These are phyloP conservation scores for Acleris cristana DNA, from an alignment of 2,888 invertebrate genomes.

Conservation along the genomic window DNA sequence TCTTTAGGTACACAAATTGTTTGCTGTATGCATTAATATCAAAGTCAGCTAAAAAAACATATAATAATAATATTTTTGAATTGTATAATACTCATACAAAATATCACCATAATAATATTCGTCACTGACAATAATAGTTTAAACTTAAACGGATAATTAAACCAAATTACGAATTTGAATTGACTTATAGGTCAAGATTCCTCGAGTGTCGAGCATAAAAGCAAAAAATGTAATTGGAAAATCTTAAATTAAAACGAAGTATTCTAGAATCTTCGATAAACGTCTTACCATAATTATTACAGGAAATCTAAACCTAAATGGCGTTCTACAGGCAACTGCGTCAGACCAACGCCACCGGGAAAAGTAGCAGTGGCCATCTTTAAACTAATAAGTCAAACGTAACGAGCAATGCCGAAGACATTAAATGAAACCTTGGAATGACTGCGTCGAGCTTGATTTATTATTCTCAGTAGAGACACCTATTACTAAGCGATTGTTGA, in stretches of 20 bases:
- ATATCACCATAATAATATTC: too few species aligned
- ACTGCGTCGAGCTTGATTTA: neutral
- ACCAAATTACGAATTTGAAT: neutral
- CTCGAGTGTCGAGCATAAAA: neutral
- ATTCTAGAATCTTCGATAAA: slow-evolving; percentile 54
- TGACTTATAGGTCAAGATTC: neutral
- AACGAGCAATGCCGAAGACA: slow-evolving; percentile 47
- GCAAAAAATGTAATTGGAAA: slow-evolving; percentile 3
- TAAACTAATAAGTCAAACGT: slow-evolving; percentile 66
- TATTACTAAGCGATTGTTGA: neutral
- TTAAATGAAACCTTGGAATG: slow-evolving; percentile 6
- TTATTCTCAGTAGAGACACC: neutral
- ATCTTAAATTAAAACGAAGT: slow-evolving; percentile 30
- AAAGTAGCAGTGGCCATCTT: slow-evolving; percentile 58
- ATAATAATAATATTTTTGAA: too few species aligned
- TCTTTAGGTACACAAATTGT: too few species aligned
- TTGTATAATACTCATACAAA: too few species aligned
- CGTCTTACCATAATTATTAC: slow-evolving; percentile 66
- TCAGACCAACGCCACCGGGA: slow-evolving; percentile 43
- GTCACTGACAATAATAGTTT: too few species aligned
- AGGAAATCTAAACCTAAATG: slow-evolving; percentile 72
- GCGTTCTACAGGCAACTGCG: slow-evolving; percentile 58
- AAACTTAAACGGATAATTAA: neutral
- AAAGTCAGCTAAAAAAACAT: too few species aligned
- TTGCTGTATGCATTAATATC: too few species aligned